A percentile compares a stretch with the other conserved stretches of the same genome.
Evolutionary conservation across 2,113 vertebrate species (phyloP).

Genomic region (Falcunculus frontatus): DNA sequence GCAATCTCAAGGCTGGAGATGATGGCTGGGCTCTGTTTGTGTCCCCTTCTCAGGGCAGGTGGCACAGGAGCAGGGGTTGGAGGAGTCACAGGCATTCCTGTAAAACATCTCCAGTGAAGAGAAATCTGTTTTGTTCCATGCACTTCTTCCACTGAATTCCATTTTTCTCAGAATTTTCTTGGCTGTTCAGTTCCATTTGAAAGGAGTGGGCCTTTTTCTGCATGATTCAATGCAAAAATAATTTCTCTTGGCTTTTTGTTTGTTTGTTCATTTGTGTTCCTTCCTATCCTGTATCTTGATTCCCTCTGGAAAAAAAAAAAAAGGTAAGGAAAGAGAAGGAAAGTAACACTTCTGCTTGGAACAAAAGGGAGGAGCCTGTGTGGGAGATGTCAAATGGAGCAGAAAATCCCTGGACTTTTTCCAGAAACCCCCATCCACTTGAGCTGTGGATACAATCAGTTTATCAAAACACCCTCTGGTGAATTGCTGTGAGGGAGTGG

Average conservation of each 20-base stretch:
- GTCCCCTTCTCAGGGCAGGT: neutral
- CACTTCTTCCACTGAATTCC: neutral
- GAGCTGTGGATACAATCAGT: constrained; percentile 14
- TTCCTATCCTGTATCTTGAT: neutral
- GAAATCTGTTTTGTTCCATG: neutral
- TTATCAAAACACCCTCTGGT: constrained; percentile 51
- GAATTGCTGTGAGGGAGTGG: neutral
- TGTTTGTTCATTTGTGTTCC: neutral
- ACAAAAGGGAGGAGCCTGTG: constrained; percentile 9
- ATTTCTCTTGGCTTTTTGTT: constrained; percentile 17
- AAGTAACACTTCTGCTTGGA: neutral
- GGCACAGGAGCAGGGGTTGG: neutral
- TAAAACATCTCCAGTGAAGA: neutral
- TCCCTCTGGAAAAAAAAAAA: neutral
- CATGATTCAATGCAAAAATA: neutral
- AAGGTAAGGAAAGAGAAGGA: neutral
- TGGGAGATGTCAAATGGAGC: constrained; percentile 33
- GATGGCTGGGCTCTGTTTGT: neutral
- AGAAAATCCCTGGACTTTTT: constrained; percentile 53
- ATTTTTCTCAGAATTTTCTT: neutral
- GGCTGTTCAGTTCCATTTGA: neutral
- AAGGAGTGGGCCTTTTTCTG: neutral
- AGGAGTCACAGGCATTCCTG: accelerated
- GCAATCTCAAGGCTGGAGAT: neutral
- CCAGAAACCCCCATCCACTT: constrained; percentile 55